phyloP scores from a whole-genome alignment of 2,113 vertebrate genomes.

The Chionomys nivalis region DNA sequence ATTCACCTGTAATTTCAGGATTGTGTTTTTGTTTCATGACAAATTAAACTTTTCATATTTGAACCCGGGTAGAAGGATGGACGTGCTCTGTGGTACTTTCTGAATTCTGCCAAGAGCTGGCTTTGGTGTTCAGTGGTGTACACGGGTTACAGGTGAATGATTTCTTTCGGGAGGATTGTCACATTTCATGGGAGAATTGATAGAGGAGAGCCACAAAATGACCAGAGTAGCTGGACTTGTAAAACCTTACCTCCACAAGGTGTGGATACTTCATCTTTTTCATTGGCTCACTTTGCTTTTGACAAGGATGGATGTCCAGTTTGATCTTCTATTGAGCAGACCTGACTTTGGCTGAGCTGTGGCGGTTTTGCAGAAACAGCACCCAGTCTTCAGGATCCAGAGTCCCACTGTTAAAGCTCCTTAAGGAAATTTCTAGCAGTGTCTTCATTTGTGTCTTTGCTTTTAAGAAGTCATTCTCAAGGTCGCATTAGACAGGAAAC shows the following conservation, averaged over 20 bases:
- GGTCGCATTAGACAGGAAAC: background rate
- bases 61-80: background rate
- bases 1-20: constrained; percentile 49
- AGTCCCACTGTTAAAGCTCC: constrained; percentile 12
- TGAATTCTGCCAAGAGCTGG: background rate
- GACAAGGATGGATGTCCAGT: background rate
- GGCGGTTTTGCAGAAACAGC: constrained; percentile 21
- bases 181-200: background rate
- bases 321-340: background rate
- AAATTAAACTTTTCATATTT: constrained; percentile 18
- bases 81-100: background rate
- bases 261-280: constrained; percentile 1
- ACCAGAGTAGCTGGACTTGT: background rate
- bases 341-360: background rate
- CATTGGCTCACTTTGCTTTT: constrained; percentile 10
- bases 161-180: background rate
- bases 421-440: background rate
- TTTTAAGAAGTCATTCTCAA: background rate
- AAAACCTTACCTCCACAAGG: background rate
- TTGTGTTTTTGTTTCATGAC: constrained; percentile 44
- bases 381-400: constrained; percentile 1
- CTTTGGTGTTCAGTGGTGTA: background rate
- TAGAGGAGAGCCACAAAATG: background rate
- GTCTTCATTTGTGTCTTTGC: background rate
- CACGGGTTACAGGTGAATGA: background rate